Percentiles rank a stretch among this genome's conserved stretches.
These are phyloP conservation scores for Elephantulus edwardii DNA, from an alignment of 2,113 vertebrate genomes.

Conservation along the genomic window DNA sequence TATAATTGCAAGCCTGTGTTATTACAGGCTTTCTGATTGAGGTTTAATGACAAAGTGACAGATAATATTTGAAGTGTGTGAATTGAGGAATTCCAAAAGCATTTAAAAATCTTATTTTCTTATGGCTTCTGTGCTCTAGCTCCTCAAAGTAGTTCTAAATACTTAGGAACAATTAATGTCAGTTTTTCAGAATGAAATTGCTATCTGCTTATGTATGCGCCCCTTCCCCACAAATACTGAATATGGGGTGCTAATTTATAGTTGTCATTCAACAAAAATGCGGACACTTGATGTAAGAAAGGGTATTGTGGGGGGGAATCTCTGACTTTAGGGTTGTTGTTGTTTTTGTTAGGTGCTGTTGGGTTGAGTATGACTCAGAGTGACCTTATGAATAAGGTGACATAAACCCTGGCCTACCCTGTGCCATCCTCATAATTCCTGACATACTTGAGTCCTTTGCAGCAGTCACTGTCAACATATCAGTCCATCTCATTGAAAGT, in stretches of 20 bases:
- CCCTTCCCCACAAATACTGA: neutral
- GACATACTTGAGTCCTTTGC: no score
- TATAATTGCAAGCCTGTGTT: neutral
- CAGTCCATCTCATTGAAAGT: no score
- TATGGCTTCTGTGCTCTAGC: neutral
- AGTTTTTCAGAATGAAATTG: constrained; percentile 69
- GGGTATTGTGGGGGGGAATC: no score
- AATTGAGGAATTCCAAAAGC: constrained; percentile 41
- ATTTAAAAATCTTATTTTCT: constrained; percentile 50
- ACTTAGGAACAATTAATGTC: constrained; percentile 66
- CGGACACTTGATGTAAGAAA: constrained; percentile 48
- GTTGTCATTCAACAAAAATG: constrained; percentile 48
- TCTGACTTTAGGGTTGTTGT: no score
- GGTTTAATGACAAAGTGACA: constrained; percentile 46
- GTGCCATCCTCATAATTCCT: no score
- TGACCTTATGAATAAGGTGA: no score
- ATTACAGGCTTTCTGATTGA: constrained; percentile 9
- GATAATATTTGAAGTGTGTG: constrained; percentile 48
- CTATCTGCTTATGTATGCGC: constrained; percentile 37
- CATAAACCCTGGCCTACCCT: no score
- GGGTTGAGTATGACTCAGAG: no score
- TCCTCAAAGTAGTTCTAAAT: constrained; percentile 47
- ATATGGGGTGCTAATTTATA: constrained; percentile 57
- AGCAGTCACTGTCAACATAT: no score
- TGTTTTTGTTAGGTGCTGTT: no score